Percentiles rank a stretch among this genome's conserved stretches.
These are phyloP conservation scores for Heteromormyrus szaboi DNA, from an alignment of 2,797 vertebrate genomes.

Conservation along the genomic window DNA sequence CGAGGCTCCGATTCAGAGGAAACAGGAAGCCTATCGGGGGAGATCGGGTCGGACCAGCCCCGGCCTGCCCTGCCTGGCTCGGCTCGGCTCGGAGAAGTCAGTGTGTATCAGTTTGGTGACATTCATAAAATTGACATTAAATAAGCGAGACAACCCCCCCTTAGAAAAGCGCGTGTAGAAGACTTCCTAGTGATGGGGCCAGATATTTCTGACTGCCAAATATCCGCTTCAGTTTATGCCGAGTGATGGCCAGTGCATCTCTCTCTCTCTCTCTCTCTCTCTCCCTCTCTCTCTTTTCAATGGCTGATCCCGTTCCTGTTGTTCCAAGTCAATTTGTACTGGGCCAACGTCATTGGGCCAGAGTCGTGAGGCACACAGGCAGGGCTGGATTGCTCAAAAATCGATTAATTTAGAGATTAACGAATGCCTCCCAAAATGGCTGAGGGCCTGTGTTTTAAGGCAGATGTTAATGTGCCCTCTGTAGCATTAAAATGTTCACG, in stretches of 20 bases:
- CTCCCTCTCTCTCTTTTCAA: neutral
- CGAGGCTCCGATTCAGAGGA: neutral
- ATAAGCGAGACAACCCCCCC: neutral
- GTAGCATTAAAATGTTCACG: neutral
- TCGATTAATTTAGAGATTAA: neutral
- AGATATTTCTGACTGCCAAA: neutral
- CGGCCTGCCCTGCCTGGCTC: neutral
- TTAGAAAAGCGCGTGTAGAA: neutral
- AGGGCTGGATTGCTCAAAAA: neutral
- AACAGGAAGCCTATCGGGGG: neutral
- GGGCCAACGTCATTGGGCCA: neutral
- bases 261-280: neutral
- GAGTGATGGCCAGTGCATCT: neutral
- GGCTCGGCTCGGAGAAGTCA: neutral
- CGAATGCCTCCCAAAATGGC: neutral
- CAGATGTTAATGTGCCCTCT: neutral
- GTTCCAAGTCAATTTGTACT: constrained; percentile 4
- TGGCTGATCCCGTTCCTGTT: neutral
- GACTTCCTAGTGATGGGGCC: neutral
- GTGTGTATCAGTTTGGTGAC: neutral
- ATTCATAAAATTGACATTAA: neutral
- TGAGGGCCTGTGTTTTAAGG: neutral
- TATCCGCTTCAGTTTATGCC: neutral
- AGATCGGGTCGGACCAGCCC: neutral
- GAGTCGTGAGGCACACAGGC: neutral